Base-by-base conservation (phyloP, 2,888 invertebrate genomes). In the Drosophila kambysellisi region DNA sequence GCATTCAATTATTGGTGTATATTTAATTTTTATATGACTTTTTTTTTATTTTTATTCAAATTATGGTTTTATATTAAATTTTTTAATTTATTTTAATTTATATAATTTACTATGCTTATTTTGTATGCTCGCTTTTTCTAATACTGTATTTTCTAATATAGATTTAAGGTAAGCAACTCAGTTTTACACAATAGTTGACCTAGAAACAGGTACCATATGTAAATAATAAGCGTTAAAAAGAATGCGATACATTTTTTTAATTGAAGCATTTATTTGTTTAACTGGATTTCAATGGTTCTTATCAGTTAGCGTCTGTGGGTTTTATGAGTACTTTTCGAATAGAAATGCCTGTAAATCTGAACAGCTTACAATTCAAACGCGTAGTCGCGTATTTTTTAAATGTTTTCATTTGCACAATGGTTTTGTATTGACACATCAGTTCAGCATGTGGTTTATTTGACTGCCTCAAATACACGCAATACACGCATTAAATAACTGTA, bases 351-450 rank as follows among this genome's bases (percentile, higher is more conserved):
- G 20, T 20, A 52, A 35, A 20, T n/a, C 17, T 30, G 5, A 58
- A 29, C 35, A 37, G 57, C 53, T 70, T 70, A 43, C 37, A 25
- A 11, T 52, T 70, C 35, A 30, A 25, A 33, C 15, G 48, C 25
- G 12, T 15, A 20, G 7, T 20, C 29, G 20, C 32, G 29, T 37
- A 30, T 20, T 30, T 62, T 67, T 74, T 15, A 20, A 37, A 4
- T 30, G 12, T 61, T 33, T 46, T 50, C 50, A 76, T 78, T 74
- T 69, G 17, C 41, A 62, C 76, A 79, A 76, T 52, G 75, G 76
- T 69, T 64, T 64, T 63, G 52, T 25, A 17, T 46, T 20, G 48
- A 43, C 48, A 35, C 46, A 46, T 25, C 35, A 56, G 12, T 51
- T 43, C 25, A 11, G 29, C 67, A 52, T 39, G 60, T 60, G 56